Evolutionary conservation across 2,113 vertebrate genomes (phyloP), one percentile per base, ranked within the genome.

Genomic region (Athene cunicularia): DNA sequence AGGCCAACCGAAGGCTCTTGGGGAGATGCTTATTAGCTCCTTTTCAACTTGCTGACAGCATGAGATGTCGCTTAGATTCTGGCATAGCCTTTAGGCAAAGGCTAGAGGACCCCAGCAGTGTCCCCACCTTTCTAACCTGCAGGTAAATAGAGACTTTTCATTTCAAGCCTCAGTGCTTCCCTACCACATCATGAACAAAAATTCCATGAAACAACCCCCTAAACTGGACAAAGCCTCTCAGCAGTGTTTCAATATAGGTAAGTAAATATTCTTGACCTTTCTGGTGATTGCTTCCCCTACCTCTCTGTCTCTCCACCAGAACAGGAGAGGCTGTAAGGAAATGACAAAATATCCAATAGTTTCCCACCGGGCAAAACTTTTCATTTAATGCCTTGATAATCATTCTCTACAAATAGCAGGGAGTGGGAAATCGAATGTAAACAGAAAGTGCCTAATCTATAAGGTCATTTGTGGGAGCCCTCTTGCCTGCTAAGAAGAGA

Each of bases 201-300:
- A 55, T 45, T 66, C 66, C 49, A 74, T 43, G 80, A 71, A 68
- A 62, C 66, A 84, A 75, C 22, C 63, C 49, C 84, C 50, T 52
- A 50, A 66, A 92, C 49, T 33, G 85, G 70, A 75, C 76, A 85
- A 87, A 93, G 62, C 73, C 33, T 73, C 89, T 84, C 80, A 68
- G 79, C 63, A 85, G 73, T 13, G 1, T 41, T 97, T 90, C 94
- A 96, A 60, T 94, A 95, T 49, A 33, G 59, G 85, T 80, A 92
- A 94, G 92, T 92, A 97, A 97, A 97, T 82, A 96, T 70, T 94
- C 91, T 76, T 96, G 97, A 98, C 95, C 95, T 96, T 97, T 96
- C 94, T 91, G 83, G 70, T 90, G 94, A 95, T 96, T 96, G 94
- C 86, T 91, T 96, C 89, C 45, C 53, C 74, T 55, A 32, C 66